Evolutionary conservation across 2,888 invertebrate genomes (phyloP), one percentile per base, ranked within the genome.

Genomic region (Trachelus stipa): DNA sequence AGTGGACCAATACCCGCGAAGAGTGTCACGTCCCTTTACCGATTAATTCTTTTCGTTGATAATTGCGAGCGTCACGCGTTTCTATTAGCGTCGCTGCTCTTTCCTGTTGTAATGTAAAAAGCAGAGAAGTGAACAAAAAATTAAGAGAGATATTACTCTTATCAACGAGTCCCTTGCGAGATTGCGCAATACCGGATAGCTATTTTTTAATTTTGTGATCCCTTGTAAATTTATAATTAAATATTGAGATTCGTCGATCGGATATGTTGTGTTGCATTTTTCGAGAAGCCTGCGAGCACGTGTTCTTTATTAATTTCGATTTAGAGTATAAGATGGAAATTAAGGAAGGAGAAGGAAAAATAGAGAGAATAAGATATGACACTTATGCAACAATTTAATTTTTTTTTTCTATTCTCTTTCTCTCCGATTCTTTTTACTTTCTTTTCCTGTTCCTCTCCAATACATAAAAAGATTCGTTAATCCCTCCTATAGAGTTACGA

Each of bases 401-500:
- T 37, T 40, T 37, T 40, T 30, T 12, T 9, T 73, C 34, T 68
- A n/a, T 9, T 73, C n/a, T 68, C 73, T 34, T 23, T 73, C 73
- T 77, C 34, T 77, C 37, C 71, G 73, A 68, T 76, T 81, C 79
- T 71, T 77, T 77, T 73, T 71, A 11, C 30, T 12, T 34, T 31
- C 11, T n/a, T 73, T 73, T 34, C n/a, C 74, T 15, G 23, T 30
- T 23, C 74, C 35, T 71, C 34, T 71, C 0, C 23, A 9, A 1
- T 30, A 9, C 31, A 71, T 11, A 1, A 4, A 71, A 12, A 0
- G 3, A 33, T n/a, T 12, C 15, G 9, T 23, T 23, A 23, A 23
- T 23, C 23, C 23, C 23, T 56, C 56, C 56, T 23, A 23, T 23
- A 56, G 56, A 56, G 56, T 56, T 15, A 23, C 23, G 56, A 23